Percentiles rank a stretch among this genome's conserved stretches.
These are phyloP conservation scores for Trididemnum clinides DNA, from an alignment of 23 tunicate species.

Conservation along the genomic window DNA sequence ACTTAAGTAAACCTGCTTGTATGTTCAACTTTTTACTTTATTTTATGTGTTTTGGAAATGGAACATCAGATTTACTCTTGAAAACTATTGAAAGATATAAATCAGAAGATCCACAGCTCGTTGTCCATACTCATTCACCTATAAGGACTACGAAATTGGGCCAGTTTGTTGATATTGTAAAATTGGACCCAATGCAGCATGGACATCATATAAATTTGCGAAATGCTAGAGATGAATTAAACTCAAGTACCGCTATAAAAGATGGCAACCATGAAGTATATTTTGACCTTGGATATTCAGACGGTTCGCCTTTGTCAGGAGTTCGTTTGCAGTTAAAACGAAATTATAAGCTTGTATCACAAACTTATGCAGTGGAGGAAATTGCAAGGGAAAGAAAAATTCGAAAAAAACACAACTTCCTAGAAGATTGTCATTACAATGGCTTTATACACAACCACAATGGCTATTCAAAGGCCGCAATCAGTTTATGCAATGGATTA, in stretches of 20 bases:
- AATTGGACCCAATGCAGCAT: constrained; percentile 14
- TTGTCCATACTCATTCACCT: neutral
- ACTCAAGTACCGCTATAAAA: constrained; percentile 41
- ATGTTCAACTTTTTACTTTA: too few species aligned
- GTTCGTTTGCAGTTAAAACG: constrained; percentile 59
- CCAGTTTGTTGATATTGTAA: constrained; percentile 64
- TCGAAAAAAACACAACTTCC: constrained; percentile 29
- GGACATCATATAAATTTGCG: neutral
- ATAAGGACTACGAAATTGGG: constrained; percentile 55
- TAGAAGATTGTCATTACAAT: constrained; percentile 84
- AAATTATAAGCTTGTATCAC: constrained; percentile 87
- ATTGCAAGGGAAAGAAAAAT: constrained; percentile 72
- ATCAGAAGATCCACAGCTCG: neutral
- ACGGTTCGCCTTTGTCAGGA: constrained; percentile 47
- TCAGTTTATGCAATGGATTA: constrained; percentile 93
- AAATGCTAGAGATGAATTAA: constrained; percentile 31
- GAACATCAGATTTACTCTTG: neutral
- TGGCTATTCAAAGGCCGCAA: constrained; percentile 84
- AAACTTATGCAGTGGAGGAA: constrained; percentile 73
- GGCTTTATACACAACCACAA: constrained; percentile 89
- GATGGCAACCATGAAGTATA: constrained; percentile 80
- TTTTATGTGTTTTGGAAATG: too few species aligned
- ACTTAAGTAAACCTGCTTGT: too few species aligned
- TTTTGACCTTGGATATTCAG: constrained; percentile 58
- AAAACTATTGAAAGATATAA: neutral